Evolutionary conservation across 2,888 invertebrate genomes (phyloP), one percentile per base, ranked within the genome.

Genomic region (Calephelis perditalis): DNA sequence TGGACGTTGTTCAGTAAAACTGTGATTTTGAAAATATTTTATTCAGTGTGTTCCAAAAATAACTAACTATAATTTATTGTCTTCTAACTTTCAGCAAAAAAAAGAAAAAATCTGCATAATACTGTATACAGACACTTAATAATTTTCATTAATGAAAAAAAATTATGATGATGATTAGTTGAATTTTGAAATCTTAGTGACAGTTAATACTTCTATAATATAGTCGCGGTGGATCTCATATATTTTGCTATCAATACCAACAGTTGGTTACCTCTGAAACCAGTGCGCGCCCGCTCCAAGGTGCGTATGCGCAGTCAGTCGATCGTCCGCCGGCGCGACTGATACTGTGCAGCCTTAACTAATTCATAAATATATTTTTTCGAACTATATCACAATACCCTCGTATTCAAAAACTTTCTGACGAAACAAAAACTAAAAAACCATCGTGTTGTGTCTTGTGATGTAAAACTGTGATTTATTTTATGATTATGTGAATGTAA

Each of bases 291-390:
- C 75, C 73, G 76, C 65, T 76, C 73, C 63, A 76, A 78, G 77
- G 66, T 83, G 87, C 88, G 88, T 86, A 74, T 77, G 86, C 84
- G 86, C 76, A 74, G 72, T 76, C 87, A 88, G 88, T 88, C 84
- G 79, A 75, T 81, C 83, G 86, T 73, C 76, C 79, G 77, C 73
- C 79, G 76, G 83, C 73, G 82, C 74, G 72, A 73, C 71, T 69
- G 73, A 66, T 66, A 66, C 52, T 52, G 74, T 74, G 78, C 77
- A 68, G 70, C 79, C 76, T 73, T 70, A 70, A 26, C 62, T 63
- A 71, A 70, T 74, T 73, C 67, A 70, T 74, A 78, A 73, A 71
- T 58, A 68, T 72, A 71, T 74, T 76, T 76, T 60, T 57, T 49
- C 61, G 61, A 61, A 57, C 43, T 60, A n/a, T 49, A 47, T 37